Conservation (phyloP, 2,797 vertebrate species). For the Leontopithecus rosalia region DNA sequence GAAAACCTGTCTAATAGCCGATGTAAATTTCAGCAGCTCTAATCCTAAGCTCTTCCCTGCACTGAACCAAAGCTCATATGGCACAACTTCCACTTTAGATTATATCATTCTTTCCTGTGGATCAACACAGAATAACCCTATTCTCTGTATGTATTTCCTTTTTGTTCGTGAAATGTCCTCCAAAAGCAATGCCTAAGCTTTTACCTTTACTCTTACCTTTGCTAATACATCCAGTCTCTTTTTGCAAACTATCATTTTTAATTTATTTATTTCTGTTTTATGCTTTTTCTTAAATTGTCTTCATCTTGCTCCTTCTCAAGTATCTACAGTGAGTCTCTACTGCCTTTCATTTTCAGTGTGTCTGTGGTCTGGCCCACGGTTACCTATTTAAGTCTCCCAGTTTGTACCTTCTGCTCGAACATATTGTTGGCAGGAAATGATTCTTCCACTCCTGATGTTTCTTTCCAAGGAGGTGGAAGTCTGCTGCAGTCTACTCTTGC, state of each 20-base stretch:
- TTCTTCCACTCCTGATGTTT: background rate
- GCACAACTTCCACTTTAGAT: background rate
- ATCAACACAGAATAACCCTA: background rate
- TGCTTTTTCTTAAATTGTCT: slow-evolving; percentile 4
- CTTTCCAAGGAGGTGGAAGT: slow-evolving; percentile 5
- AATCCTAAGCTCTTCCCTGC: background rate
- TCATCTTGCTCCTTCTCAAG: slow-evolving; percentile 3
- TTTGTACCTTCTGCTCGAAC: background rate
- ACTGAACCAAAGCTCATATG: background rate
- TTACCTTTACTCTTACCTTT: background rate
- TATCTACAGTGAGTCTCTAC: background rate
- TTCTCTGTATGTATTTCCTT: background rate
- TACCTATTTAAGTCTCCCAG: background rate
- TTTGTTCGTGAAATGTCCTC: background rate
- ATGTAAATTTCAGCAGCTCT: background rate
- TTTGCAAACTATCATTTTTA: background rate
- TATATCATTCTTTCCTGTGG: background rate
- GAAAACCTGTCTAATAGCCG: background rate
- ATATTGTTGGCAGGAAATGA: background rate
- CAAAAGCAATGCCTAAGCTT: background rate
- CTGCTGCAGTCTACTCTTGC: background rate
- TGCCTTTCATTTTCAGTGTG: slow-evolving; percentile 5
- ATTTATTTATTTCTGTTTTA: background rate
- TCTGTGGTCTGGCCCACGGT: background rate
- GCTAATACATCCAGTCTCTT: background rate